Evolutionary conservation across 2,888 invertebrate species (phyloP).

Genomic region (Volucella inanis): DNA sequence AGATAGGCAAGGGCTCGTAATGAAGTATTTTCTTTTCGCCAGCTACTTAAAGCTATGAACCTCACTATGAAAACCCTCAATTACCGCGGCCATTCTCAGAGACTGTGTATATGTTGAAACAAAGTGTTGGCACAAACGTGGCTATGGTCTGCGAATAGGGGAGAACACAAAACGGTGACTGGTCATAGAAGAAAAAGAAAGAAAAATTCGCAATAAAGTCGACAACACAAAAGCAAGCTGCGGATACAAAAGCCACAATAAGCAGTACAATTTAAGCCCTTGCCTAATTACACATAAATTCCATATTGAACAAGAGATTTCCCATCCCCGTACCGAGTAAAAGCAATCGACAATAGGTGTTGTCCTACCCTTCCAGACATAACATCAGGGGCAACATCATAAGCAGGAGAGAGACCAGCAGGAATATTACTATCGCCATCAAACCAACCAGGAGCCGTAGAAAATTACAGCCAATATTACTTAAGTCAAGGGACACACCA

Average conservation of each 20-base stretch:
- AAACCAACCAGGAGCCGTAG: conserved; percentile 48
- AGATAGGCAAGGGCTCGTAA: conserved; percentile 47
- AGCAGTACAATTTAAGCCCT: conserved; percentile 71
- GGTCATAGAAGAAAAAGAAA: conserved; percentile 15
- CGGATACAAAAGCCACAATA: conserved; percentile 67
- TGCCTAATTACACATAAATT: conserved; percentile 74
- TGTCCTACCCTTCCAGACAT: too few species aligned
- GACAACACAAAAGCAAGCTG: conserved; percentile 51
- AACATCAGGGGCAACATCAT: too few species aligned
- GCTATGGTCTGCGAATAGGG: conserved; percentile 34
- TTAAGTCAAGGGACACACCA: conserved; percentile 52
- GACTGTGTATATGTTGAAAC: conserved; percentile 7
- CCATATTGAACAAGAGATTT: conserved; percentile 72
- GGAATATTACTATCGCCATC: conserved; percentile 36
- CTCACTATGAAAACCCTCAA: conserved; percentile 6
- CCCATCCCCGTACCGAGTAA: not conserved
- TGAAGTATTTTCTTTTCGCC: conserved; percentile 69
- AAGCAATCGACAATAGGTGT: too few species aligned
- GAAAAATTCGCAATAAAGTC: conserved; percentile 49
- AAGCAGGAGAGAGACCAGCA: not conserved
- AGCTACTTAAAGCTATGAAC: conserved; percentile 57
- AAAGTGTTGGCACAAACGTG: conserved; percentile 54
- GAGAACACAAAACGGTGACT: conserved; percentile 37
- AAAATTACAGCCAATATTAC: conserved; percentile 68
- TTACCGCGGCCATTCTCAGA: conserved; percentile 2